Evolutionary conservation across 1,140 invertebrate species (phyloP).

Genomic region (Sarcophaga peregrina): DNA sequence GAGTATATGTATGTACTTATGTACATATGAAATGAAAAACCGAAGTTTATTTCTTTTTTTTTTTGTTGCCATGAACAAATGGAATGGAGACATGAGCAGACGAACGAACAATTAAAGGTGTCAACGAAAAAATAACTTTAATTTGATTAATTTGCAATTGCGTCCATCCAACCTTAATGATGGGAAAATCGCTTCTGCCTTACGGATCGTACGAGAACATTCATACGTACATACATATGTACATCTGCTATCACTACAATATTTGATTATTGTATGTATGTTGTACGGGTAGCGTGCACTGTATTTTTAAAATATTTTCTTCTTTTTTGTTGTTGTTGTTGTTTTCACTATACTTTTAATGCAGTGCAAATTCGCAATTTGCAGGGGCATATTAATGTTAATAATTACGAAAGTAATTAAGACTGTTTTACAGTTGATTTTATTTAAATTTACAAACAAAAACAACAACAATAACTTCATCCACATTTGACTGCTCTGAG

Average conservation of each 20-base stretch:
- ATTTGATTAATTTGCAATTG: slow-evolving; percentile 41
- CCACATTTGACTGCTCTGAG: too few relatives aligned
- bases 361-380: not conserved
- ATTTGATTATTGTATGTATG: too few relatives aligned
- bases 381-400: slow-evolving; percentile 15
- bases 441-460: slow-evolving; percentile 12
- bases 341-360: not conserved
- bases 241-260: too few relatives aligned
- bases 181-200: slow-evolving; percentile 36
- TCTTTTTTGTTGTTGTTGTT: not conserved
- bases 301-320: not conserved
- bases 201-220: not conserved
- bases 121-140: slow-evolving; percentile 35
- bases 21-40: too few relatives aligned
- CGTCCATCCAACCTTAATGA: slow-evolving; percentile 41
- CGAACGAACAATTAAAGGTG: slow-evolving; percentile 30
- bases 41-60: too few relatives aligned
- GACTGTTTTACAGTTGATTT: slow-evolving; percentile 15
- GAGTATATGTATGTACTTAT: too few relatives aligned
- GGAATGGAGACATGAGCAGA: not conserved
- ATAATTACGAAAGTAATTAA: slow-evolving; percentile 41
- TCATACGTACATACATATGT: too few relatives aligned
- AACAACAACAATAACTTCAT: not conserved
- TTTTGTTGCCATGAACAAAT: too few relatives aligned
- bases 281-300: not conserved